Evolutionary conservation across 1,140 invertebrate genomes (phyloP), one percentile per base, ranked within the genome.

Genomic region (Drosophila murphyi): DNA sequence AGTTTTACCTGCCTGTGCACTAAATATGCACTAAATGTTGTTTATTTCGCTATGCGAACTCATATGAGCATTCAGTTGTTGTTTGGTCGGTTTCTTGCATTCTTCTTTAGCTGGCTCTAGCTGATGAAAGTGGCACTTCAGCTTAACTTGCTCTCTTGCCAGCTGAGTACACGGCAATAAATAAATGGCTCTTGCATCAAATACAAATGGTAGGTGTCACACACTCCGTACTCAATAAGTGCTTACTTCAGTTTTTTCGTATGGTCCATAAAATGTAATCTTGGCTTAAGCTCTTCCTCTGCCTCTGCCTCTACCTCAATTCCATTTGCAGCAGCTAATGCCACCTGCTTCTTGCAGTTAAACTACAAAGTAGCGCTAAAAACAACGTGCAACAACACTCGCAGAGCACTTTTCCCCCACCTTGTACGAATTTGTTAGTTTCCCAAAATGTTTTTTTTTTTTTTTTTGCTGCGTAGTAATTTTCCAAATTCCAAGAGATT

Each of bases 11-110:
- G 57, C 73, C 78, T 87, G 75, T 87, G 71, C 61, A 82, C 78
- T 78, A 85, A 88, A 85, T 89, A 75, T 88, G 83, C 80, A 80
- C 85, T 89, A 88, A 88, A 88, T 89, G 85, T 76, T 88, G 78
- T 83, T 88, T 89, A 72, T 89, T 78, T 74, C 54, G 32, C 62
- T 39, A 7, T 32, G 41, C 65, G 8, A 60, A 62, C 59, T 63
- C 54, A 57, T 29, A 50, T 67, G 50, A 59, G 67, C 43, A 50
- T 71, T 54, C 43, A 45, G 32, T 35, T 47, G 63, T 32, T 70
- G 67, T 60, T 45, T 72, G 47, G 29, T 47, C n/a, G 51, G 8
- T 48, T 62, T 29, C 43, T 61, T 54, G 55, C 41, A 35, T 59
- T 34, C 45, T 10, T 41, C 29, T 43, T 45, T 68, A 39, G 65